Base-by-base conservation (phyloP, 2,888 invertebrate genomes). In the Oasisia sp. region DNA sequence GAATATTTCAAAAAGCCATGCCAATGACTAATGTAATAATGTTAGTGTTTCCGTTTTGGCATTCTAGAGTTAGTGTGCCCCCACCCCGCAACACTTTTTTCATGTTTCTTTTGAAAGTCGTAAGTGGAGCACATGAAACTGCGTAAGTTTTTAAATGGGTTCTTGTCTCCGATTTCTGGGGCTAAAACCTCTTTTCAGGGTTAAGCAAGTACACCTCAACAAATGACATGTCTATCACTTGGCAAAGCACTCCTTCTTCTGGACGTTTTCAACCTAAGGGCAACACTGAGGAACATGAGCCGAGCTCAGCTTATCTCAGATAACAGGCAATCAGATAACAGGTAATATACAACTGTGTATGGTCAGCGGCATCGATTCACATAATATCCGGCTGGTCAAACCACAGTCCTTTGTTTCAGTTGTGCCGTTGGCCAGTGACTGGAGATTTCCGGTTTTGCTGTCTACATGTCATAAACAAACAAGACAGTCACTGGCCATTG, bases 371-470 rank as follows among this genome's bases (percentile, higher is more conserved):
- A 74, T 19, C n/a, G 19, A 27, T 74, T 74, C 74, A 74, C 74
- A 74, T 74, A 74, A 74, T 74, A 74, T 74, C 74, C 74, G 74
- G 74, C 74, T 74, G 74, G 74, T 74, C 74, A 74, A 74, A 74
- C 74, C 74, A 74, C 74, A 74, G 74, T 3, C 74, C n/a, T 74
- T 74, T 74, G 74, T 74, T 74, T 74, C 19, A 74, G 74, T 74
- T 74, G 19, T 74, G 74, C 74, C 74, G 14, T 74, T 74, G 74
- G 74, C 74, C 27, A 74, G 74, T 27, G 27, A 7, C 27, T 19
- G n/a, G 74, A 74, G 74, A 74, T 74, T 74, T 74, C 74, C 74
- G 74, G 74, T 27, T 74, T 27, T 27, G n/a, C 74, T 74, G 74
- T 74, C 74, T 74, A 19, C 19, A 19, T 74, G 74, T n/a, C 74